Conservation (phyloP, 2,113 vertebrate genomes). For the Himantopus leucocephalus region DNA sequence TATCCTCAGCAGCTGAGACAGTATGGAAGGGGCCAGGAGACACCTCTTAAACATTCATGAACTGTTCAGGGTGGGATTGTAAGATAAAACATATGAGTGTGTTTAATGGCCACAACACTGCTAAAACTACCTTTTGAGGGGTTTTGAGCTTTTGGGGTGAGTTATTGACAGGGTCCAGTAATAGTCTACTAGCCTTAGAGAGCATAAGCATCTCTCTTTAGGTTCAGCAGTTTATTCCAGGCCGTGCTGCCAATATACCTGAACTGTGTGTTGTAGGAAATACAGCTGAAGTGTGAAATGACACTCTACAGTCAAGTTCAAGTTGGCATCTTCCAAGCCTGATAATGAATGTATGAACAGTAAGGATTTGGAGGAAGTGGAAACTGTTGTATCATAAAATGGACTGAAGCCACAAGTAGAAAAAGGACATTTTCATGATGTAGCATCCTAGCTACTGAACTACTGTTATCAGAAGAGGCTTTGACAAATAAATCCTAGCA, state of each 20-base stretch:
- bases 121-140: not conserved
- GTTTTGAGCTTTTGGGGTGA: not conserved
- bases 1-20: not conserved
- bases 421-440: not conserved
- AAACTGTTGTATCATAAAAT: not conserved
- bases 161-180: not conserved
- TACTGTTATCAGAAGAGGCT: not conserved
- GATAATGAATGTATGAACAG: not conserved
- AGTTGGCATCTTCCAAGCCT: not conserved
- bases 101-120: not conserved
- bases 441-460: not conserved
- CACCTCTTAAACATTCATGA: not conserved
- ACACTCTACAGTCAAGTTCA: not conserved
- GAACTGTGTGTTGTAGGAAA: not conserved
- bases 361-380: not conserved
- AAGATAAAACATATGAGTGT: not conserved
- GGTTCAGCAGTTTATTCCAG: not conserved
- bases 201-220: not conserved
- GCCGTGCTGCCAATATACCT: not conserved
- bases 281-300: not conserved
- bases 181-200: not conserved
- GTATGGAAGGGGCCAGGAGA: not conserved
- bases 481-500: conserved; percentile 46
- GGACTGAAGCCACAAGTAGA: not conserved
- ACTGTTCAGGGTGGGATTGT: not conserved